Base-by-base conservation (phyloP, 2,888 invertebrate species). In the Scotopteryx bipunctaria region DNA sequence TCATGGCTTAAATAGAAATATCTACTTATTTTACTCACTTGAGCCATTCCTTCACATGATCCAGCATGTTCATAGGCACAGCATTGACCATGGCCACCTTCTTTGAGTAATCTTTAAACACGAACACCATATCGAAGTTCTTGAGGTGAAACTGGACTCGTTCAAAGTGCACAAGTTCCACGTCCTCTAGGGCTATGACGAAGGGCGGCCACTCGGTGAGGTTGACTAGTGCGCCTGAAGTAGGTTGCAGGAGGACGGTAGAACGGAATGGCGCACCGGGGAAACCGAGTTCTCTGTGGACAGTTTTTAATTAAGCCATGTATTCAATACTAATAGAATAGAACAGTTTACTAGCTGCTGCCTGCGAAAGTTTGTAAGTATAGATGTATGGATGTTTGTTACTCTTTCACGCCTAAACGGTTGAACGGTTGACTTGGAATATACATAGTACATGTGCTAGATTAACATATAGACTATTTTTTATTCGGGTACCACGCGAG, bases 61-160 rank as follows among this genome's bases (percentile, higher is more conserved):
- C 99, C 81, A 99, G 92, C 95, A 98, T 95, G 80, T 97, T 96
- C 98, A 99, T 99, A 0, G 99, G 99, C 75, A 99, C 97, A n/a
- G 99, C 98, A 78, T 98, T 99, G 1, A 99, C 96, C 97, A 98
- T 98, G 0, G 97, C 95, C 0, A 97, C 95, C 84, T 99, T 99
- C 71, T 95, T 94, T 40, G 93, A 92, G 81, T 99, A 99, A 84
- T 99, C 99, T 85, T 99, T 99, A 82, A 99, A 99, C 40, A 99
- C 97, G 78, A 99, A 99, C 58, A 99, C 97, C 98, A 99, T 99
- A 83, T 99, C 99, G 83, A 99, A 99, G 89, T 99, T 99, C 88
- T 99, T 98, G 67, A 99, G 91, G 75, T 99, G 98, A 83, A 99
- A 99, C 82, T 98, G 98, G 8, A 99, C 99, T 82, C 99, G 93